phyloP scores from a whole-genome alignment of 2,113 vertebrate genomes.

The Bungarus multicinctus region DNA sequence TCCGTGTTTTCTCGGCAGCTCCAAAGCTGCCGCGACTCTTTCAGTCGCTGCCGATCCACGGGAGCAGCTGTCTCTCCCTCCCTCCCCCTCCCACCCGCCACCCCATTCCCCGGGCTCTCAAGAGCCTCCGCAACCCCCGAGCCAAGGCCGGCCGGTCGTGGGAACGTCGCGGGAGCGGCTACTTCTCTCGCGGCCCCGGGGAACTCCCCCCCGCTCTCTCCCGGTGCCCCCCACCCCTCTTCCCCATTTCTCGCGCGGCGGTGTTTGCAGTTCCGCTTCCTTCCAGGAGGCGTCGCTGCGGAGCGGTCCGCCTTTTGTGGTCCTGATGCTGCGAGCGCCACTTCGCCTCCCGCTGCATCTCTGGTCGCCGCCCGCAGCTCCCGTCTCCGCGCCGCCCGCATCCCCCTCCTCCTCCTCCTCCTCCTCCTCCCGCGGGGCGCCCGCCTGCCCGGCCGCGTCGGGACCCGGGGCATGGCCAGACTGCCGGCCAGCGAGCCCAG shows the following conservation, averaged over 20 bases:
- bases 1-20: no score
- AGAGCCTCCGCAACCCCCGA: not conserved
- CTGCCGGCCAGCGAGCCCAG: conserved; percentile 85
- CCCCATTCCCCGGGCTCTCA: no score
- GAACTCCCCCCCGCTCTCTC: not conserved
- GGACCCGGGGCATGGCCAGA: conserved; percentile 86
- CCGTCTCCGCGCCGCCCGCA: conserved; percentile 56
- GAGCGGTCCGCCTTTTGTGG: conserved; percentile 61
- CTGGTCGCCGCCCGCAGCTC: not conserved
- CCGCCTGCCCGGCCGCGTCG: conserved; percentile 77
- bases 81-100: no score
- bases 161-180: not conserved
- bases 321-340: conserved; percentile 47
- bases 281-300: conserved; percentile 54
- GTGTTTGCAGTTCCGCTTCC: conserved; percentile 17
- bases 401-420: not conserved
- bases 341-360: not conserved
- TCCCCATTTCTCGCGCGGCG: not conserved
- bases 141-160: not conserved
- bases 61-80: not conserved
- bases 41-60: not conserved
- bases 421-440: conserved; percentile 40
- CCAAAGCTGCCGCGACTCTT: no score
- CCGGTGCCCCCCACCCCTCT: not conserved
- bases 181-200: not conserved